Evolutionary conservation across 1,140 invertebrate species (phyloP).

Genomic region (Zaprionus taronus): DNA sequence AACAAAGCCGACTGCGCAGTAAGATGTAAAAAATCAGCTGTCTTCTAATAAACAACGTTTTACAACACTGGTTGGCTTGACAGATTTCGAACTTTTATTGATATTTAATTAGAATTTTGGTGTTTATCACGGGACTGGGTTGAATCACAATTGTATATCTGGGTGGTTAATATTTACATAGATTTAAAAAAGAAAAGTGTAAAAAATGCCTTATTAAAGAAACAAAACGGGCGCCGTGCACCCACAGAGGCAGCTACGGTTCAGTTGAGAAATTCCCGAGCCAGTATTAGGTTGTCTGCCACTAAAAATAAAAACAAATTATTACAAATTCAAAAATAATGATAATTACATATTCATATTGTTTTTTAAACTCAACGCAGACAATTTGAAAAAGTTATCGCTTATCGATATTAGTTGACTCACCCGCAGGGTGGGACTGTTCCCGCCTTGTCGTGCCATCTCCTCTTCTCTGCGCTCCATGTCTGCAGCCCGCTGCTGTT

Average conservation of each 20-base stretch:
- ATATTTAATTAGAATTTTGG: constrained; percentile 33
- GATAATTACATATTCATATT: background rate
- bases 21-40: constrained; percentile 54
- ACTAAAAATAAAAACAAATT: constrained; percentile 32
- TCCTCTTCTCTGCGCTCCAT: constrained; percentile 66
- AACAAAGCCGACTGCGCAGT: constrained; percentile 59
- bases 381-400: background rate
- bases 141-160: constrained; percentile 37
- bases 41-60: constrained; percentile 20
- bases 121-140: background rate
- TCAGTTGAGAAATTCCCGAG: background rate
- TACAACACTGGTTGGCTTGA: constrained; percentile 46
- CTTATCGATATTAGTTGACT: constrained; percentile 25
- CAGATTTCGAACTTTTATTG: constrained; percentile 22
- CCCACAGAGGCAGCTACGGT: constrained; percentile 27
- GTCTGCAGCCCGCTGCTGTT: constrained; percentile 66
- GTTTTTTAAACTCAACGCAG: background rate
- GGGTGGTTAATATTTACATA: constrained; percentile 35
- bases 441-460: constrained; percentile 69
- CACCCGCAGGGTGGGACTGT: constrained; percentile 62
- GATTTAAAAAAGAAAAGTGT: constrained; percentile 20
- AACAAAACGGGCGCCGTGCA: background rate
- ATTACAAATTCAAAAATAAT: background rate
- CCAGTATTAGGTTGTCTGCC: constrained; percentile 55
- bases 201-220: constrained; percentile 30